Percentiles rank a stretch among this genome's conserved stretches.
phyloP scores from a whole-genome alignment of 2,888 invertebrate genomes.

The Augiades crinisus region DNA sequence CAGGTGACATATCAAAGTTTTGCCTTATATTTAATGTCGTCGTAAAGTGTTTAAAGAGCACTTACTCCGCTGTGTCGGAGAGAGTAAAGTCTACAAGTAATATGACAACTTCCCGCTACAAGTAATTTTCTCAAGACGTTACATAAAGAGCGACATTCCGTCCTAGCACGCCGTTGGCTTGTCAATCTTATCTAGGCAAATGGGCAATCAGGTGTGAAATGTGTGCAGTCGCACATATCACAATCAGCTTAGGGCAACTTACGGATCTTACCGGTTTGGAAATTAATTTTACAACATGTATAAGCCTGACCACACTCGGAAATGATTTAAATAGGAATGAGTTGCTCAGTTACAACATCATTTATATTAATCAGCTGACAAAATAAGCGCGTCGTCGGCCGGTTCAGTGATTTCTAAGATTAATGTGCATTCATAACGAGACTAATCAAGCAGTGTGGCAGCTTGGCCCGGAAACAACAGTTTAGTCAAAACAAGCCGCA shows the following conservation, averaged over 20 bases:
- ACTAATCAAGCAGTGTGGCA: slow-evolving; percentile 10
- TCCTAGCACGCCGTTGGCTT: slow-evolving; percentile 30
- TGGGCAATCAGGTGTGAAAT: slow-evolving; percentile 36
- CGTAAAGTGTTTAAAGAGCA: neutral
- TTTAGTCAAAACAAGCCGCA: slow-evolving; percentile 11
- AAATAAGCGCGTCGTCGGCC: slow-evolving; percentile 12
- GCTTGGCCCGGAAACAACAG: slow-evolving; percentile 12
- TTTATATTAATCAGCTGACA: slow-evolving; percentile 24
- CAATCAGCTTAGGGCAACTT: slow-evolving; percentile 14
- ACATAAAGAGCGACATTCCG: slow-evolving; percentile 35
- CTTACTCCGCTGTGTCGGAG: neutral
- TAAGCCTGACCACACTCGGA: neutral
- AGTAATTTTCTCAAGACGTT: slow-evolving; percentile 28
- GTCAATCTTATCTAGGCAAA: slow-evolving; percentile 39
- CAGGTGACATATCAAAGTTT: neutral
- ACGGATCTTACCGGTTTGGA: slow-evolving; percentile 4
- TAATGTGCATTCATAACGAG: slow-evolving; percentile 13
- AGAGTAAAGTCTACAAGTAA: slow-evolving; percentile 1
- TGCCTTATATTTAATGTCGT: too few relatives aligned
- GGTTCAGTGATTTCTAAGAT: slow-evolving; percentile 21
- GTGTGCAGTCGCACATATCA: slow-evolving; percentile 34
- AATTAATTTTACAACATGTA: neutral
- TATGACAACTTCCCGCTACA: slow-evolving; percentile 17
- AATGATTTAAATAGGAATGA: slow-evolving; percentile 4
- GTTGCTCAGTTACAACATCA: slow-evolving; percentile 9